Evolutionary conservation across 2,888 invertebrate genomes (phyloP), one percentile per base, ranked within the genome.

Genomic region (Cantharis nigra): DNA sequence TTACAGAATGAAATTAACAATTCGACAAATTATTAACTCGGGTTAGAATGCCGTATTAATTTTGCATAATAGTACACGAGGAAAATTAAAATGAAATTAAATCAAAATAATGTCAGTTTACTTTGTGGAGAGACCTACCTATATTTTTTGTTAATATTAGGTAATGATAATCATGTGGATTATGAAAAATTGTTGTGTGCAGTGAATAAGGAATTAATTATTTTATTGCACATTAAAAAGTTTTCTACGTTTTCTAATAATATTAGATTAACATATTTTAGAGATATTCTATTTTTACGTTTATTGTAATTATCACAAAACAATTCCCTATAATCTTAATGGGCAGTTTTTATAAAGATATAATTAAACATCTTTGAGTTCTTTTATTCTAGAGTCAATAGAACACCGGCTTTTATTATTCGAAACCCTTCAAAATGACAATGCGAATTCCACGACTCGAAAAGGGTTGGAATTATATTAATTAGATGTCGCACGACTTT

Each of bases 401-500:
- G 83, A 82, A 83, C 82, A 81, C 80, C 78, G 71, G 80, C 81
- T 80, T 81, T 82, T 82, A 82, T 83, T 83, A 83, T 80, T 78
- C 80, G 81, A 80, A 79, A 81, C 83, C 84, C 84, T 83, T 78
- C 81, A 81, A 83, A 67, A 83, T 85, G 85, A 85, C 85, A 85
- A 84, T 85, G 83, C 84, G 83, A 83, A 85, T 85, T 85, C 85
- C 84, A 79, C 79, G 79, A 81, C 78, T 81, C 76, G 79, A 79
- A 82, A 85, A 85, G 85, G 86, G 85, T 85, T 85, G 84, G 83
- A 84, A 84, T 85, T 84, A 85, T 84, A 85, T 85, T 85, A 86
- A 85, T 85, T 85, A 85, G 84, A 85, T 84, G 85, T 84, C 80
- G 84, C 83, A 83, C 82, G 84, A 84, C 85, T 86, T 85, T 85